Evolutionary conservation across 2,797 vertebrate species (phyloP).

Genomic region (Xenentodon cancila): DNA sequence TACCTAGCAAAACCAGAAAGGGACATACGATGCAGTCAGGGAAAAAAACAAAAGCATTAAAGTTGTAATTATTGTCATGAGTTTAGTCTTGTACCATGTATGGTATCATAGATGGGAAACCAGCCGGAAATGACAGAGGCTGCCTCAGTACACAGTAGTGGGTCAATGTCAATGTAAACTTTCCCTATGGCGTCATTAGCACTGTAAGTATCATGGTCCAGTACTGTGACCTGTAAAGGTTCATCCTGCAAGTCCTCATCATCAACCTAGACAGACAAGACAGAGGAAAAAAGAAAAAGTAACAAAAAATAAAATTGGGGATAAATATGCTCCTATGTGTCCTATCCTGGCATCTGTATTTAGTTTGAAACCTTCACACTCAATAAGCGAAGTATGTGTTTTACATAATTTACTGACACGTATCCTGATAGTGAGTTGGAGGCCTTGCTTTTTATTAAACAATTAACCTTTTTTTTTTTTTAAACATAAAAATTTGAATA

Average conservation of each 20-base stretch:
- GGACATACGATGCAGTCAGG: not conserved
- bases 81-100: constrained; percentile 85
- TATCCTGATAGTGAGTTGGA: no score
- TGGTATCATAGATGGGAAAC: constrained; percentile 99
- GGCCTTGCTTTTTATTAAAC: no score
- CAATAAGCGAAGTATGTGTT: no score
- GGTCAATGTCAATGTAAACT: constrained; percentile 99
- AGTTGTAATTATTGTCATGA: not conserved
- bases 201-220: constrained; percentile 98
- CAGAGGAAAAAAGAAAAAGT: not conserved
- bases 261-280: constrained; percentile 85
- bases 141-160: constrained; percentile 93
- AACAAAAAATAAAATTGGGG: not conserved
- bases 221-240: constrained; percentile 96
- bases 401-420: no score
- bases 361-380: no score
- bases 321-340: no score
- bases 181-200: constrained; percentile 99
- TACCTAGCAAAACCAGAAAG: constrained; percentile 80
- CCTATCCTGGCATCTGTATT: no score
- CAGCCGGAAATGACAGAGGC: constrained; percentile 97
- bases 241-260: constrained; percentile 98
- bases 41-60: not conserved
- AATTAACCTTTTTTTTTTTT: no score
- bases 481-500: no score